Base-by-base conservation (phyloP, 2,888 invertebrate species). In the Doris montereyensis region DNA sequence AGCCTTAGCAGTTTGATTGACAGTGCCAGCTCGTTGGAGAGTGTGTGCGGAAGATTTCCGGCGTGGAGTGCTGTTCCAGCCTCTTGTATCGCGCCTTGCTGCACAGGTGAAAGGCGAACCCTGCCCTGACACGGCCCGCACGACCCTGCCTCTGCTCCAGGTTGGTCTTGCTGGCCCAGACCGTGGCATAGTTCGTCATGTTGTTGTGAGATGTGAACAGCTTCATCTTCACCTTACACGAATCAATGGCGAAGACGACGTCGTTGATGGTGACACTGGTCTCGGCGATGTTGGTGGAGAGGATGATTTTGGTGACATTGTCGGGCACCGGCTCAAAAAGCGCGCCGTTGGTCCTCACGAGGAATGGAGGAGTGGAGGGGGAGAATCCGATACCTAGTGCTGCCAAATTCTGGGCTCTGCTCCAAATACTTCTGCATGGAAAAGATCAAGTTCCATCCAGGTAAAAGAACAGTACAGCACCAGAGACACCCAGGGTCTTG, bases 311-410 rank as follows among this genome's bases (percentile, higher is more conserved):
- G 1, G 95, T 97, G 4, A 97, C 94, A 4, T 95, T 95, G 0
- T 93, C 92, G 0, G 97, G 95, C 0, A 97, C 96, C 0, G 95
- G 94, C 34, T 97, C 94, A 91, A 99, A 99, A 10, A n/a, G 99
- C 98, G 88, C 94, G 94, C 74, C 91, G 94, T 92, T 99, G 99
- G 89, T 99, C 99, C 83, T 97, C 97, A 67, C 97, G 93, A 0
- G 99, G 98, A 84, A 99, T 94, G 92, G 98, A 98, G 1, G 98
- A 98, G 92, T 99, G 99, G n/a, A 99, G 93, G 0, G 99, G 99
- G 82, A 99, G 93, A 76, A 99, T 94, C 1, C 94, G 92, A 89
- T 95, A 98, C 34, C 93, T 92, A 0, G 93, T 89, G 1, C 93
- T 92, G 57, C 94, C 95, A 90, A 96, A 96, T 28, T 93, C 89